Evolutionary conservation across 92 coral and sea anemone genomes (phyloP).

Genomic region (Desmophyllum pertusum): DNA sequence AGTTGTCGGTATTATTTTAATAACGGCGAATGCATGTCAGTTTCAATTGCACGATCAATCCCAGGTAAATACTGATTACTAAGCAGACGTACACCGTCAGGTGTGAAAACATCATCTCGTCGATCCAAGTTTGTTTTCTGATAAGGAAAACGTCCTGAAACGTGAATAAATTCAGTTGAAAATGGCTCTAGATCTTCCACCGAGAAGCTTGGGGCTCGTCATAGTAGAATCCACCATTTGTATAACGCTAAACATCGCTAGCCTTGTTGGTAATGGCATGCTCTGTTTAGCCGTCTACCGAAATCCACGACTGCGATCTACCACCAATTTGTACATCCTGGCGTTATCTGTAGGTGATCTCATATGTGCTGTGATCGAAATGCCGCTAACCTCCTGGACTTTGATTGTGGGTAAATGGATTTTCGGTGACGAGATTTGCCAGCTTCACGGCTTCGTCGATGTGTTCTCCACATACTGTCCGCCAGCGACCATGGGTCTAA

Average conservation of each 20-base stretch:
- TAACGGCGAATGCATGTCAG: background rate
- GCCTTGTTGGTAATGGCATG: slow-evolving; percentile 67
- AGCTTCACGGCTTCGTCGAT: slow-evolving; percentile 74
- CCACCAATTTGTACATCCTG: slow-evolving; percentile 68
- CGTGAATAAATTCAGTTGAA: background rate
- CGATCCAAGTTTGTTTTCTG: background rate
- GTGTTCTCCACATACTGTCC: slow-evolving; percentile 70
- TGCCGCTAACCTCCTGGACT: slow-evolving; percentile 73
- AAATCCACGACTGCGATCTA: slow-evolving; percentile 67
- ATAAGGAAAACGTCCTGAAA: too few species aligned
- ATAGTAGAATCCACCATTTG: slow-evolving; percentile 54
- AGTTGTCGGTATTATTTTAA: background rate
- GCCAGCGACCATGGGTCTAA: slow-evolving; percentile 68
- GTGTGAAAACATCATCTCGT: background rate
- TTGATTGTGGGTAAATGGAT: slow-evolving; percentile 61
- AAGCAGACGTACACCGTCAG: background rate
- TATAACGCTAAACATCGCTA: slow-evolving; percentile 46
- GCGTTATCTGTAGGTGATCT: slow-evolving; percentile 75
- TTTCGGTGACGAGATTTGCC: slow-evolving; percentile 62
- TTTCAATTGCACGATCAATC: background rate
- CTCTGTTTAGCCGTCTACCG: slow-evolving; percentile 74
- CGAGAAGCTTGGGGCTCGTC: slow-evolving; percentile 36
- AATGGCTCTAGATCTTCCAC: slow-evolving; percentile 34
- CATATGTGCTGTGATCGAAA: slow-evolving; percentile 61
- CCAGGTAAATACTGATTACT: background rate